Evolutionary conservation across 2,113 vertebrate species (phyloP).

Genomic region (Chrysemys picta): DNA sequence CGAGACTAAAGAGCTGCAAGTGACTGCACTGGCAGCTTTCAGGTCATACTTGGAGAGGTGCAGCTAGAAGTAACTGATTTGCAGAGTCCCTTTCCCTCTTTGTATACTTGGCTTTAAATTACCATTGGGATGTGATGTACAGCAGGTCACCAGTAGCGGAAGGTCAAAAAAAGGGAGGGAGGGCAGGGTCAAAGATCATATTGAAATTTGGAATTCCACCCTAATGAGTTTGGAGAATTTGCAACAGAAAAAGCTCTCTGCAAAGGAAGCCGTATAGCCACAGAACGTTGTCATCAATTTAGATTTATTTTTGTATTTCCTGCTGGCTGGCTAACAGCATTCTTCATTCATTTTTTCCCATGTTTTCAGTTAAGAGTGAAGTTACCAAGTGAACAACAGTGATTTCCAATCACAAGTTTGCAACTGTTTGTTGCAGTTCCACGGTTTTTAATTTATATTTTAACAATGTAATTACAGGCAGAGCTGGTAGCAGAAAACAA

Average conservation of each 20-base stretch:
- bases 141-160: background rate
- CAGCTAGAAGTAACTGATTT: background rate
- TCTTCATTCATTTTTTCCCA: conserved; percentile 26
- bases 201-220: conserved; percentile 39
- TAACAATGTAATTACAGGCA: background rate
- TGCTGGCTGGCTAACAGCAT: conserved; percentile 12
- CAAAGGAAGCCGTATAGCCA: background rate
- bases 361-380: conserved; percentile 25
- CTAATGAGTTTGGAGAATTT: conserved; percentile 43
- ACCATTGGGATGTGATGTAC: background rate
- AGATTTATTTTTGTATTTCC: conserved; percentile 55
- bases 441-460: background rate
- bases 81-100: background rate
- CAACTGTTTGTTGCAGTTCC: background rate
- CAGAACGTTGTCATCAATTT: background rate
- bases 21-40: conserved; percentile 15
- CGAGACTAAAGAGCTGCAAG: conserved; percentile 33
- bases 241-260: background rate
- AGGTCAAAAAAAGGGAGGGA: conserved; percentile 28
- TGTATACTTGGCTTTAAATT: background rate
- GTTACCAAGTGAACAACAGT: background rate
- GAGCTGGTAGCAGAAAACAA: background rate
- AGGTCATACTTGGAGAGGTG: background rate
- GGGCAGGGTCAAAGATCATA: background rate
- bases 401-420: background rate